phyloP scores from a whole-genome alignment of 2,888 invertebrate genomes.

The Hirtodrosophila alboralis region DNA sequence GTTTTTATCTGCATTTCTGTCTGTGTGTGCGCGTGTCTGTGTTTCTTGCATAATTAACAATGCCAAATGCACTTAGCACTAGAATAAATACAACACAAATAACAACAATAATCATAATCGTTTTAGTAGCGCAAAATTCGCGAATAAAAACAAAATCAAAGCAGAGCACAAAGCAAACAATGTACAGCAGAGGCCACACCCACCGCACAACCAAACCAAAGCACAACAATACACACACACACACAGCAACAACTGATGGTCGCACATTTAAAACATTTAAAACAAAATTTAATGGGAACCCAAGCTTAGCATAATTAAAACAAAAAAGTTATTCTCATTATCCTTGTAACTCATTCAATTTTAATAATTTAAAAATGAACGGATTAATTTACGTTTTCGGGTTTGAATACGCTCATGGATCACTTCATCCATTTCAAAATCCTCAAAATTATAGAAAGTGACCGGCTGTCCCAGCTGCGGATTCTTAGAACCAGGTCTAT shows the following conservation, averaged over 20 bases:
- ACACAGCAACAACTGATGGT: conserved; percentile 10
- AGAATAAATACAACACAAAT: conserved; percentile 23
- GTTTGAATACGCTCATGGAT: too few relatives aligned
- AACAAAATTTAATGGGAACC: conserved; percentile 24
- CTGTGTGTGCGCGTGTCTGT: conserved; percentile 2
- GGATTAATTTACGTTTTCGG: too few relatives aligned
- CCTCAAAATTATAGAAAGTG: too few relatives aligned
- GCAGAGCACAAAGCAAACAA: conserved; percentile 19
- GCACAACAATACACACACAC: conserved; percentile 9
- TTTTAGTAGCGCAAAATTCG: conserved; percentile 38
- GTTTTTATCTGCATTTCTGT: not conserved
- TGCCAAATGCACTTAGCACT: conserved; percentile 34
- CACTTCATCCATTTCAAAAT: too few relatives aligned
- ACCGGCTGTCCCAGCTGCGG: too few relatives aligned
- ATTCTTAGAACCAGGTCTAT: not conserved
- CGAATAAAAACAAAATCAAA: conserved; percentile 40
- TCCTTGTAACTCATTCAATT: not conserved
- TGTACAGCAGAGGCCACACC: conserved; percentile 12
- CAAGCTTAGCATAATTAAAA: conserved; percentile 32
- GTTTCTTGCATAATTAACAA: conserved; percentile 27
- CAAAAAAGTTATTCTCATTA: not conserved
- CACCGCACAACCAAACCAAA: not conserved
- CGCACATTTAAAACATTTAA: conserved; percentile 29
- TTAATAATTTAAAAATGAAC: too few relatives aligned
- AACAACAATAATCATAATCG: conserved; percentile 45